A percentile compares a stretch with the other conserved stretches of the same genome.
These are phyloP conservation scores for Aspidoscelis tigris DNA, from an alignment of 2,113 vertebrate genomes.

Conservation along the genomic window DNA sequence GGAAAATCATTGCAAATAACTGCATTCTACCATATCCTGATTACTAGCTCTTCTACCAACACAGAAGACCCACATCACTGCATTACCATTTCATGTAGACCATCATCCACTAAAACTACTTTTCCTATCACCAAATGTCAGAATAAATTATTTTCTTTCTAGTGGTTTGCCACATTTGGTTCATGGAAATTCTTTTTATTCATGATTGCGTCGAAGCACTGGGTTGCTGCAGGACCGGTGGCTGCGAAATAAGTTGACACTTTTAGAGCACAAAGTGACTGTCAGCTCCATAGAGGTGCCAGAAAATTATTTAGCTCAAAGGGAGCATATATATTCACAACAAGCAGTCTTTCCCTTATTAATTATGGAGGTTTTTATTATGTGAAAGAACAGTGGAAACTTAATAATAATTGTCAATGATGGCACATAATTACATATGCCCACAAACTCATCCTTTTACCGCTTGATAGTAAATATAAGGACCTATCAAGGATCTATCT, in stretches of 20 bases:
- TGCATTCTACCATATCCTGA: neutral
- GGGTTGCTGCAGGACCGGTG: slow-evolving; percentile 24
- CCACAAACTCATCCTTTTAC: neutral
- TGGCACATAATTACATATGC: neutral
- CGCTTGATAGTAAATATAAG: neutral
- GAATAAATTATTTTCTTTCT: slow-evolving; percentile 38
- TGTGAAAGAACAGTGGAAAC: slow-evolving; percentile 24
- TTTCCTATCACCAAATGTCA: slow-evolving; percentile 35
- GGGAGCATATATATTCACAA: neutral
- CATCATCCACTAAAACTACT: neutral
- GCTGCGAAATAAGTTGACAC: neutral
- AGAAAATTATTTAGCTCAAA: neutral
- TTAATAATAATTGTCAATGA: slow-evolving; percentile 13
- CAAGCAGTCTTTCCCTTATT: neutral
- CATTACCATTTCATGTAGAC: neutral
- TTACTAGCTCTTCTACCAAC: neutral
- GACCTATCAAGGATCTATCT: neutral
- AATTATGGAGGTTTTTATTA: neutral
- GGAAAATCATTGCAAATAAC: neutral
- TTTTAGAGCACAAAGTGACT: slow-evolving; percentile 18
- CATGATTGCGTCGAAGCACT: slow-evolving; percentile 35
- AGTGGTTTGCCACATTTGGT: slow-evolving; percentile 31
- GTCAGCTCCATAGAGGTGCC: slow-evolving; percentile 8
- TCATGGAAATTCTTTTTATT: slow-evolving; percentile 45
- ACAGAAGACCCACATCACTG: neutral